Evolutionary conservation across 1,140 invertebrate species (phyloP).

Genomic region (Bombus vancouverensis): DNA sequence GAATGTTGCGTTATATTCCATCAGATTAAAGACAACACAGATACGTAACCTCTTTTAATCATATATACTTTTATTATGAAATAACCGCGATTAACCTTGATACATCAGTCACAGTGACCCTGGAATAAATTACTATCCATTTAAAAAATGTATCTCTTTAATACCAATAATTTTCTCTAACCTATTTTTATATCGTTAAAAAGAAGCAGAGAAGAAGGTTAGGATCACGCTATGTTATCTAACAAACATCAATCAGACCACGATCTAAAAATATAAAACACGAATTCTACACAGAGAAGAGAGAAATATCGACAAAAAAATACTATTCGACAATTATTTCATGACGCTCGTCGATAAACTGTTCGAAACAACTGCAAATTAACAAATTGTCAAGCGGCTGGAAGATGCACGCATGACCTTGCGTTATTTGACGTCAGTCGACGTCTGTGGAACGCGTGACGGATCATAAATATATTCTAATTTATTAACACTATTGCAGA

Average conservation of each 20-base stretch:
- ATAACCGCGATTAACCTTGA: neutral
- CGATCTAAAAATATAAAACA: no score
- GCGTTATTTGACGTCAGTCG: constrained; percentile 34
- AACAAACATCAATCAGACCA: neutral
- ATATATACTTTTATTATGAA: neutral
- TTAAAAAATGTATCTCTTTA: neutral
- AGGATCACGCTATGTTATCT: neutral
- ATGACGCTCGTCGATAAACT: neutral
- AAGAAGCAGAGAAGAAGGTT: neutral
- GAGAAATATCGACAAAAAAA: neutral
- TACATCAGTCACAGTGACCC: neutral
- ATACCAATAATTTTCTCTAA: neutral
- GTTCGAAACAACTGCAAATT: neutral
- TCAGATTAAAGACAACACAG: neutral
- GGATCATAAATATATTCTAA: constrained; percentile 18
- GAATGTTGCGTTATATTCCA: neutral
- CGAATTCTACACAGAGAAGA: no score
- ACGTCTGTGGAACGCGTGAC: neutral
- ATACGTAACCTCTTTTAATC: no score
- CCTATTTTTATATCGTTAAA: neutral
- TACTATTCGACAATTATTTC: neutral
- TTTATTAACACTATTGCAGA: neutral
- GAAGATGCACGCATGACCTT: constrained; percentile 22
- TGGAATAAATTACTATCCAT: neutral
- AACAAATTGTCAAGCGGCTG: neutral